Conservation (phyloP, 2,797 vertebrate genomes). For the Muraenolepis orangiensis region DNA sequence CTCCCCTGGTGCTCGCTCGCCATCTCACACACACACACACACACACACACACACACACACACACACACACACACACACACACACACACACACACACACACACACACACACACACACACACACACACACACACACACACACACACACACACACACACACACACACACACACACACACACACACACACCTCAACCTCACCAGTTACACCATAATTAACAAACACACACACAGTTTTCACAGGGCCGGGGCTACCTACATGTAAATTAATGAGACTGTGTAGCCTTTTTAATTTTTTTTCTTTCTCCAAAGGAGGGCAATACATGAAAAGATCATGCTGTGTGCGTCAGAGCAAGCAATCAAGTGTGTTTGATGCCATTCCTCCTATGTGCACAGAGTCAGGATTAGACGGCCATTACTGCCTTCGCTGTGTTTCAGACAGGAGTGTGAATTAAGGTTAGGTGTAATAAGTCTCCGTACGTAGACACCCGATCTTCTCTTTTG, state of each 20-base stretch:
- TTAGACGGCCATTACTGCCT: not conserved
- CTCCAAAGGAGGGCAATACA: not conserved
- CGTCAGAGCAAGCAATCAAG: not conserved
- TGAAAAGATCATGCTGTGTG: not conserved
- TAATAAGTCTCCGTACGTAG: not conserved
- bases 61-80: conserved; percentile 42
- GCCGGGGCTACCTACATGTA: conserved; percentile 13
- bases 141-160: conserved; percentile 37
- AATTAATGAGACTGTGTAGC: conserved; percentile 3
- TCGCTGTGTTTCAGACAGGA: not conserved
- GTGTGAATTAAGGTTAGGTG: not conserved
- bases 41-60: conserved; percentile 37
- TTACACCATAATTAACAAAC: conserved; percentile 23
- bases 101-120: conserved; percentile 39
- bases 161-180: conserved; percentile 43
- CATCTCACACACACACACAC: conserved; percentile 51
- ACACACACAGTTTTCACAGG: not conserved
- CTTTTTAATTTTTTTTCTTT: too few relatives aligned
- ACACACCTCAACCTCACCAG: conserved; percentile 24
- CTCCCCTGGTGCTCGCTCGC: conserved; percentile 3
- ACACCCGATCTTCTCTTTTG: not conserved
- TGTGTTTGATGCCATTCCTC: conserved; percentile 1
- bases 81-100: conserved; percentile 35
- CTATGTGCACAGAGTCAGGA: not conserved
- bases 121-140: conserved; percentile 47